phyloP scores from a whole-genome alignment of 2,888 invertebrate species.

The Leistus spinibarbis region DNA sequence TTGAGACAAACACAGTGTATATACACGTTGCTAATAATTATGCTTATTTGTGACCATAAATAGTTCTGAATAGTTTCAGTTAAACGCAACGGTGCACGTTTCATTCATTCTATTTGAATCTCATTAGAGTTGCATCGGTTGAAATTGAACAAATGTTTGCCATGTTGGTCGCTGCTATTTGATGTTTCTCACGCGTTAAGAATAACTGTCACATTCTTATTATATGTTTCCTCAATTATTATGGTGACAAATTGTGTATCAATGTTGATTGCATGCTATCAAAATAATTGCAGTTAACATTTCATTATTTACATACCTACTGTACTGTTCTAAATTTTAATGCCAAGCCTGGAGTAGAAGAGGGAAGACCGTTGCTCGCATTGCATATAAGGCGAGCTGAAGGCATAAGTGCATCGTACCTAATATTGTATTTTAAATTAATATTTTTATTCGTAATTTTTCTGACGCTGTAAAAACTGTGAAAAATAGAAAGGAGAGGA shows the following conservation, averaged over 20 bases:
- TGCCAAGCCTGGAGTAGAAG: too few species aligned
- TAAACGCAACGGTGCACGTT: conserved; percentile 27
- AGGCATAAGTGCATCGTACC: too few species aligned
- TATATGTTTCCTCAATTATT: neutral
- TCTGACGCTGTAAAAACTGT: too few species aligned
- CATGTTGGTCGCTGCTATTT: neutral
- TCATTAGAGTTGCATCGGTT: conserved; percentile 32
- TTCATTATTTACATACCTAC: neutral
- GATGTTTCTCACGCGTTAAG: neutral
- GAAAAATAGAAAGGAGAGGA: too few species aligned
- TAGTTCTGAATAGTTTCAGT: conserved; percentile 21
- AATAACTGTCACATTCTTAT: neutral
- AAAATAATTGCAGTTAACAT: neutral
- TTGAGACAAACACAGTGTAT: neutral
- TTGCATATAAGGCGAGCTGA: too few species aligned
- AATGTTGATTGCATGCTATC: neutral
- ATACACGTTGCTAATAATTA: conserved; percentile 1
- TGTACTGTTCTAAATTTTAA: too few species aligned
- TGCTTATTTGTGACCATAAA: neutral
- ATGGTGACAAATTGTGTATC: neutral
- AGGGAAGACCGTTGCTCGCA: too few species aligned
- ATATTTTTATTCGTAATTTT: too few species aligned
- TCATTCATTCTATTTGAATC: conserved; percentile 31
- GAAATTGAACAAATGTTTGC: conserved; percentile 27
- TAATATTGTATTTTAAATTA: too few species aligned